Base-by-base conservation (phyloP, 2,797 vertebrate genomes). In the Rhinogobio ventralis region DNA sequence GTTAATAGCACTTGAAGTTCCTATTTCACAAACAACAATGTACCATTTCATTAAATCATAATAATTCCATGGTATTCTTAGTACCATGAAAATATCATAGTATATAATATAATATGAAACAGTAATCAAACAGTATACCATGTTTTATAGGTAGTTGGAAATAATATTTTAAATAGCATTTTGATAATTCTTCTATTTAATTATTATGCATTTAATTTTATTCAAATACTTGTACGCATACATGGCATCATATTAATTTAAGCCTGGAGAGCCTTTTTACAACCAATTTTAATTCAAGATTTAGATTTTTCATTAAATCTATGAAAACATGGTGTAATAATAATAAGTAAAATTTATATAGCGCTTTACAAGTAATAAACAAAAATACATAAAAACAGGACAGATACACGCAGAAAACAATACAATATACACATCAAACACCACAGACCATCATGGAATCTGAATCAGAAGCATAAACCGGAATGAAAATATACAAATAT, bases 1-100 rank as follows among this genome's bases (percentile, higher is more conserved):
- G 60, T 49, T 71, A 85, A 62, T 30, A 13, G 57, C 25, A 30
- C n/a, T 78, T 78, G 36, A 78, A 62, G 7, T 57, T 76, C 7
- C 36, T n/a, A 39, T 57, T 76, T 39, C 51, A 57, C 33, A 76
- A 60, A 76, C 23, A 53, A 33, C 39, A 39, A 60, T 36, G 13
- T 25, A 25, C 23, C 14, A 60, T 60, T 14, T 28, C 15, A 3
- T 17, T 25, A 19, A 13, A 55, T 75, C 30, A 36, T 55, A 55
- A 55, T 36, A 42, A 28, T 42, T 14, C 5, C 13, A 15, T n/a
- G 7, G 53, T 17, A 17, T 76, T 76, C 23, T 17, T 39, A n/a
- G 74, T 57, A 25, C 5, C 46, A 30, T 74, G 25, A 11, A 73
- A 51, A 57, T 57, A 57, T 4, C 20, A 5, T 74, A 33, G 17